Conservation (phyloP, 2,797 vertebrate genomes). For the Trachops cirrhosus region DNA sequence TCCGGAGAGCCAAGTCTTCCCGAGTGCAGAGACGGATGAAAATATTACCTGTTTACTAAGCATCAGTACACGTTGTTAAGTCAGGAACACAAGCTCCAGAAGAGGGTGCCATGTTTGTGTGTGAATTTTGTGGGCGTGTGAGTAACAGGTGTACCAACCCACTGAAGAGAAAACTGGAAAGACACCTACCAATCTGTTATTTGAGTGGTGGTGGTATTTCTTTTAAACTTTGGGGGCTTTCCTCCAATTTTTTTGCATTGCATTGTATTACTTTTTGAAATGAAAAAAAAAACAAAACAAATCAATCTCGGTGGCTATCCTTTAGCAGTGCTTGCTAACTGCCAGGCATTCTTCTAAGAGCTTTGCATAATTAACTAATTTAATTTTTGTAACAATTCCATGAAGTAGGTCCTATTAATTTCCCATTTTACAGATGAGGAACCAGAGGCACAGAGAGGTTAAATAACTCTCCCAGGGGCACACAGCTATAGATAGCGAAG, state of each 20-base stretch:
- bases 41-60: background rate
- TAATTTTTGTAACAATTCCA: background rate
- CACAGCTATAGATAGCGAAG: background rate
- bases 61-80: background rate
- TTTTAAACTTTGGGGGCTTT: background rate
- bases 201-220: background rate
- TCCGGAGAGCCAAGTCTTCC: rapidly evolving
- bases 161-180: background rate
- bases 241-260: background rate
- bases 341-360: background rate
- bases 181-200: background rate
- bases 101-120: background rate
- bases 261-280: background rate
- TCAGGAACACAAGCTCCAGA: background rate
- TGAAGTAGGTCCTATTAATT: background rate
- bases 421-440: background rate
- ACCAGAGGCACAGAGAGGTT: background rate
- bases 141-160: background rate
- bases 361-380: background rate
- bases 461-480: background rate
- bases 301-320: background rate
- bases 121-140: background rate
- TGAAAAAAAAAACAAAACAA: background rate
- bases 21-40: background rate
- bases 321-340: background rate